Conservation (phyloP, 2,888 invertebrate species). For the Agrochola lota region DNA sequence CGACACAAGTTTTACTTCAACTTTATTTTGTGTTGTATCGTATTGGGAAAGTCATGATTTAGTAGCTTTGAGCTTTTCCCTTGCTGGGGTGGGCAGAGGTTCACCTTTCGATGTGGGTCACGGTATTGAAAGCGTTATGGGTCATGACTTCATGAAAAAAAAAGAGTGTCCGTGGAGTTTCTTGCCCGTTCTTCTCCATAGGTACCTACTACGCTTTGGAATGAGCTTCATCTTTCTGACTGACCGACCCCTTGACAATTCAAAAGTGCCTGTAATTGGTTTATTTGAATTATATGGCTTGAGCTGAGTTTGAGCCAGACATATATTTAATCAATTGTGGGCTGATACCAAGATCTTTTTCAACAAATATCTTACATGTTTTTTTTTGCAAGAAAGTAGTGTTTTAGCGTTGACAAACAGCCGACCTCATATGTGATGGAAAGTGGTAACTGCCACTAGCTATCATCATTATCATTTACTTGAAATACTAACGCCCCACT, state of each 20-base stretch:
- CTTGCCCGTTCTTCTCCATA: too few relatives aligned
- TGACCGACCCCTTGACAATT: too few relatives aligned
- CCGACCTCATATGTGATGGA: not conserved
- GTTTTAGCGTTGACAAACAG: not conserved
- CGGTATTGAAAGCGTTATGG: not conserved
- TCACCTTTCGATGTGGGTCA: slow-evolving; percentile 4
- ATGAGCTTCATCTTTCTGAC: too few relatives aligned
- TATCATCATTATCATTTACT: too few relatives aligned
- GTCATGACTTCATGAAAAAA: not conserved
- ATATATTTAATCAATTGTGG: not conserved
- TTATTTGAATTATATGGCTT: too few relatives aligned
- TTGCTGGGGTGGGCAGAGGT: slow-evolving; percentile 8
- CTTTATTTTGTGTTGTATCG: slow-evolving; percentile 59
- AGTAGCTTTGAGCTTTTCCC: slow-evolving; percentile 43
- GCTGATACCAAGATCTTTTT: not conserved
- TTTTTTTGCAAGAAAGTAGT: not conserved
- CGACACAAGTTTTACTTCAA: slow-evolving; percentile 48
- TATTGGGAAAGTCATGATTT: slow-evolving; percentile 61
- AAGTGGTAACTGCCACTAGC: not conserved
- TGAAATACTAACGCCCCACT: too few relatives aligned
- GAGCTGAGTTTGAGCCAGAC: not conserved
- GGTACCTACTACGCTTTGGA: too few relatives aligned
- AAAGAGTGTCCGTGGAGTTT: too few relatives aligned
- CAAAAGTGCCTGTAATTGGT: too few relatives aligned
- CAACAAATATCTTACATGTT: too few relatives aligned